Evolutionary conservation across 2,888 invertebrate species (phyloP).

Genomic region (Amphipyra tragopoginis): DNA sequence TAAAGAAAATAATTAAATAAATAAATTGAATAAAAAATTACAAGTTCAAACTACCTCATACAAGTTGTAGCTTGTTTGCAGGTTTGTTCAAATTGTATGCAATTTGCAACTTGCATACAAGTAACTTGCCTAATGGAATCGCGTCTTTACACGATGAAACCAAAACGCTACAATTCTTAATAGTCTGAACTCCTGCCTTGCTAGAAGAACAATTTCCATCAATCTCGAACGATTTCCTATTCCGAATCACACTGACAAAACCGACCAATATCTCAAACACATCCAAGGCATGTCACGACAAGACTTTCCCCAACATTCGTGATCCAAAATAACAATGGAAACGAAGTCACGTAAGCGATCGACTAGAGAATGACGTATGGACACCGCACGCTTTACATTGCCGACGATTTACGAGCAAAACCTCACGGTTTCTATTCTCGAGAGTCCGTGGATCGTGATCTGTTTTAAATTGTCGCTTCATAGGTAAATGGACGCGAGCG

Average conservation of each 20-base stretch:
- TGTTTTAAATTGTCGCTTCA: slow-evolving; percentile 57
- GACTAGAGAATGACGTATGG: slow-evolving; percentile 44
- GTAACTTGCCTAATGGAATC: no score
- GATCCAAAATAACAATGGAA: slow-evolving; percentile 53
- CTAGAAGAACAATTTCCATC: slow-evolving; percentile 5
- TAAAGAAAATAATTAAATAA: no score
- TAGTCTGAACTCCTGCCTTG: background rate
- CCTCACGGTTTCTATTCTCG: slow-evolving; percentile 34
- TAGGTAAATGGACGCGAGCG: slow-evolving; percentile 43
- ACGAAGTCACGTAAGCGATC: slow-evolving; percentile 50
- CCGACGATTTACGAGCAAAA: slow-evolving; percentile 48
- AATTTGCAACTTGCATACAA: no score
- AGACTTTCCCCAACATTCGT: slow-evolving; percentile 51
- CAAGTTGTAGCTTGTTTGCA: no score
- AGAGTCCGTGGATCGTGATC: slow-evolving; percentile 53
- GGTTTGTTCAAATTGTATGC: no score
- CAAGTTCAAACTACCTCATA: no score
- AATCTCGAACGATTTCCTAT: slow-evolving; percentile 3
- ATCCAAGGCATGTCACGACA: slow-evolving; percentile 38
- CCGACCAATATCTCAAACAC: slow-evolving; percentile 42
- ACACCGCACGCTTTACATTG: slow-evolving; percentile 39
- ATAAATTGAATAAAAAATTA: no score
- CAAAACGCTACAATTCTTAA: no score
- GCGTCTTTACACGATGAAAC: no score
- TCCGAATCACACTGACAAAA: slow-evolving; percentile 21